Conservation (phyloP, 2,113 vertebrate genomes). For the Oncorhynchus nerka region DNA sequence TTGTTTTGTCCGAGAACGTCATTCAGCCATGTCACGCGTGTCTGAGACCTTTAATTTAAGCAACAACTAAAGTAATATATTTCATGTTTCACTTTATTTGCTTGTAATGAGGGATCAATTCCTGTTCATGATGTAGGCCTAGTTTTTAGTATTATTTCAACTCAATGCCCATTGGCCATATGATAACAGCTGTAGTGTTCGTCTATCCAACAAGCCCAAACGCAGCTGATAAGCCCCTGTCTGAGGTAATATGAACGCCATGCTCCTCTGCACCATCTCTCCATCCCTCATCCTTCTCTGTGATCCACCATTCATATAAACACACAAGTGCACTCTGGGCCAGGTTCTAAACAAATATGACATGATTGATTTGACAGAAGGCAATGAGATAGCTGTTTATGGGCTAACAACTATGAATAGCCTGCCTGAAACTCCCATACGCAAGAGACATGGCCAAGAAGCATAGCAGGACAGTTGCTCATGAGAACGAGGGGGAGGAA, state of each 20-base stretch:
- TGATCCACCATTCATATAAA: slow-evolving; percentile 65
- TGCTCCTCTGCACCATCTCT: slow-evolving; percentile 39
- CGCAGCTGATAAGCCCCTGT: slow-evolving; percentile 58
- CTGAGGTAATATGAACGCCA: slow-evolving; percentile 58
- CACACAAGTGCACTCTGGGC: slow-evolving; percentile 56
- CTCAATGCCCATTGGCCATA: too few species aligned
- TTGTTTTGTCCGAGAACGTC: too few species aligned
- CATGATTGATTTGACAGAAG: slow-evolving; percentile 72
- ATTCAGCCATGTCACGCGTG: too few species aligned
- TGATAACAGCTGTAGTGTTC: too few species aligned
- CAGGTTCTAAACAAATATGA: slow-evolving; percentile 72
- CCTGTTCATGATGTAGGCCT: too few species aligned
- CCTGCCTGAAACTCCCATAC: slow-evolving; percentile 50
- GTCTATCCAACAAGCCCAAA: too few species aligned
- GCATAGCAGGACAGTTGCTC: slow-evolving; percentile 28
- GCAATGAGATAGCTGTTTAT: slow-evolving; percentile 72
- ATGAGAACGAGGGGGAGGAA: slow-evolving; percentile 21
- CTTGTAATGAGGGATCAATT: too few species aligned
- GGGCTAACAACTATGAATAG: slow-evolving; percentile 61
- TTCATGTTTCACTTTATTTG: too few species aligned
- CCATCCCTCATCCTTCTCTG: slow-evolving; percentile 60
- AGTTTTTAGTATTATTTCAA: too few species aligned
- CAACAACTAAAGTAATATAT: too few species aligned
- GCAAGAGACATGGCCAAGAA: slow-evolving; percentile 37
- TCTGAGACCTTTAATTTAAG: too few species aligned